These are phyloP conservation scores for Temnothorax unifasciatus DNA, from an alignment of 2,888 invertebrate genomes.

Conservation along the genomic window DNA sequence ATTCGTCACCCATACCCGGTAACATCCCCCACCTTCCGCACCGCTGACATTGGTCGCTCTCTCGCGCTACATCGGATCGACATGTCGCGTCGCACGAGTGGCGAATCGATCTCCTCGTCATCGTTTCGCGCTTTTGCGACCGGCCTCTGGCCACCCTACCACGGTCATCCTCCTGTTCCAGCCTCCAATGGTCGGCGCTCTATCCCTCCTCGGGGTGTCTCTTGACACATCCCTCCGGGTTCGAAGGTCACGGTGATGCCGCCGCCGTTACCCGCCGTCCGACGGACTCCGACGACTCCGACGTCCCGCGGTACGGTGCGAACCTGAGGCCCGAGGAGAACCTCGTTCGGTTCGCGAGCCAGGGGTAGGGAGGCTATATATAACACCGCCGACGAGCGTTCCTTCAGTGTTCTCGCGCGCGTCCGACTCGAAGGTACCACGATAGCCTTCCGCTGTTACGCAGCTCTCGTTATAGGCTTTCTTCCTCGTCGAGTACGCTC, in stretches of 20 bases:
- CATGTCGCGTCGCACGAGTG: conserved; percentile 38
- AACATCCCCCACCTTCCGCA: conserved; percentile 5
- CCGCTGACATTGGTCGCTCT: conserved; percentile 26
- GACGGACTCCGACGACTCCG: neutral
- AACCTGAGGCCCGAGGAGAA: conserved; percentile 44
- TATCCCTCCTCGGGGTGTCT: conserved; percentile 67
- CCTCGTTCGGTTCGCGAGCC: neutral
- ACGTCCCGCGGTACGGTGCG: conserved; percentile 43
- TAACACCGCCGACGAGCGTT: conserved; percentile 10
- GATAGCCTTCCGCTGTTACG: neutral
- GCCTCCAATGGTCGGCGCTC: conserved; percentile 70
- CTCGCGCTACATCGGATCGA: conserved; percentile 18
- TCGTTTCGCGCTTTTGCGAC: conserved; percentile 40
- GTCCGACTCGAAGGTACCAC: neutral
- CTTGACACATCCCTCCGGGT: conserved; percentile 76
- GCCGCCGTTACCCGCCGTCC: neutral
- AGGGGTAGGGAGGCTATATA: conserved; percentile 66
- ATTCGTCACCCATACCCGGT: conserved; percentile 3
- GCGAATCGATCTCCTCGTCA: conserved; percentile 47
- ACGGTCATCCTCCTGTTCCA: conserved; percentile 42
- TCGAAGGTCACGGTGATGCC: conserved; percentile 80
- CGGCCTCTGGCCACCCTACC: conserved; percentile 71
- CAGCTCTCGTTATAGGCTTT: neutral
- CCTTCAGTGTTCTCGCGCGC: conserved; percentile 66
- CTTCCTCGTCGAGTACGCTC: neutral